phyloP scores from a whole-genome alignment of 2,797 vertebrate species.

The Alfaro cultratus region DNA sequence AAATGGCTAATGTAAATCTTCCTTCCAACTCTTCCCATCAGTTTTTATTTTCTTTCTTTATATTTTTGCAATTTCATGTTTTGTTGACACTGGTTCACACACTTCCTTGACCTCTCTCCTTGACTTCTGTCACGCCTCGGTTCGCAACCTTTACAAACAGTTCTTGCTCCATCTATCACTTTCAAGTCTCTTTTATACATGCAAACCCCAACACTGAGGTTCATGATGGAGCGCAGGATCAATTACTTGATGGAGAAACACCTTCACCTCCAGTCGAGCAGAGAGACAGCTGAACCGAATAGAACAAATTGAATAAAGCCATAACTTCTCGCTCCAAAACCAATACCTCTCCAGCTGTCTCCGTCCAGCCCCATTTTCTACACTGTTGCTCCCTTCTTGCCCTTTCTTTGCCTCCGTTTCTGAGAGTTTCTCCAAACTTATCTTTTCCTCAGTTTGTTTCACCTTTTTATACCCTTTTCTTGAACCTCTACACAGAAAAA shows the following conservation, averaged over 20 bases:
- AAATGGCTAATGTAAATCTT: not conserved
- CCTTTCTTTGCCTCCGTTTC: slow-evolving; percentile 30
- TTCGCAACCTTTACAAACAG: slow-evolving; percentile 18
- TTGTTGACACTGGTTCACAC: slow-evolving; percentile 1
- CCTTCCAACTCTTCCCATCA: not conserved
- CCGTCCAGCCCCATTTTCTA: slow-evolving; percentile 34
- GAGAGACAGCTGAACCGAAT: slow-evolving; percentile 74
- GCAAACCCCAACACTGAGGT: slow-evolving; percentile 36
- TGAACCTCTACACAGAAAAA: slow-evolving; percentile 41
- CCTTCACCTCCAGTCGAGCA: slow-evolving; percentile 74
- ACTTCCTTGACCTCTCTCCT: slow-evolving; percentile 8
- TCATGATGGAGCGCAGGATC: slow-evolving; percentile 66
- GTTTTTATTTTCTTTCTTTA: not conserved
- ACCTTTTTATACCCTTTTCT: slow-evolving; percentile 51
- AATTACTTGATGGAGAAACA: slow-evolving; percentile 73
- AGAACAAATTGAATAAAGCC: slow-evolving; percentile 80
- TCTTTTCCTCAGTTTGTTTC: slow-evolving; percentile 10
- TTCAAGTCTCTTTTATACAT: slow-evolving; percentile 47
- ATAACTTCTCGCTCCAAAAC: slow-evolving; percentile 68
- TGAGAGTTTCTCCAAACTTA: slow-evolving; percentile 25
- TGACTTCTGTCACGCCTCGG: not conserved
- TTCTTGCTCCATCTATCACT: slow-evolving; percentile 29
- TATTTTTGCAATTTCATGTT: not conserved
- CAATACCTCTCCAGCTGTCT: slow-evolving; percentile 39
- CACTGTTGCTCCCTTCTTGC: slow-evolving; percentile 43